Base-by-base conservation (phyloP, 2,113 vertebrate species). In the Orycteropus afer region DNA sequence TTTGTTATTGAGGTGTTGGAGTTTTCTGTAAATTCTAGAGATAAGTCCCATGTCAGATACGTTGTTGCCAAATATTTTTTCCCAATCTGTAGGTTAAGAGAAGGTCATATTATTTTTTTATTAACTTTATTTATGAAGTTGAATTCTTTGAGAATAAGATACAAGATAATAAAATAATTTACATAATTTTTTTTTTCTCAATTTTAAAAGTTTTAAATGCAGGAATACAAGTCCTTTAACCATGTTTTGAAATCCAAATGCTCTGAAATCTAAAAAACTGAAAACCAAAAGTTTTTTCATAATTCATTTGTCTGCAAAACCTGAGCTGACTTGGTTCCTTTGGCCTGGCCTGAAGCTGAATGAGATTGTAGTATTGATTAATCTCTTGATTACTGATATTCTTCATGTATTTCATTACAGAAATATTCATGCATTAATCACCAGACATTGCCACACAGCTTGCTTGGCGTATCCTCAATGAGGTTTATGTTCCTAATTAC, bases 101-200 rank as follows among this genome's bases (percentile, higher is more conserved):
- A 53, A 53, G 8, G 51, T 53, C 51, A 53, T 11, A 53, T 53
- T 93, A 7, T 32, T 22, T 82, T 91, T 90, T 73, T 69, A 74
- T 95, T 74, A 63, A 76, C 69, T 37, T 83, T 71, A 71, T 87
- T 93, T 71, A 40, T 69, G 7, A 57, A 69, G 67, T 90, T 96
- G 32, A 87, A 63, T 87, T 76, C 45, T 83, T 93, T 81, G 34
- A 77, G 47, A 86, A 83, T 96, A 95, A 74, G 18, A 76, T 85
- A 59, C 91, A 82, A 86, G 37, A 85, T 53, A 83, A 73, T 86
- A 77, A 89, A 77, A 37, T 76, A 63, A 34, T 82, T 76, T 57
- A 79, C 2, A 45, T 47, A 49, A 83, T 42, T 82, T 77, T 81
- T 92, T 96, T 45, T 34, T 90, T 40, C 88, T 29, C 76, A 42